Base-by-base conservation (phyloP, 2,888 invertebrate genomes). In the Tetheella fluctuosa region DNA sequence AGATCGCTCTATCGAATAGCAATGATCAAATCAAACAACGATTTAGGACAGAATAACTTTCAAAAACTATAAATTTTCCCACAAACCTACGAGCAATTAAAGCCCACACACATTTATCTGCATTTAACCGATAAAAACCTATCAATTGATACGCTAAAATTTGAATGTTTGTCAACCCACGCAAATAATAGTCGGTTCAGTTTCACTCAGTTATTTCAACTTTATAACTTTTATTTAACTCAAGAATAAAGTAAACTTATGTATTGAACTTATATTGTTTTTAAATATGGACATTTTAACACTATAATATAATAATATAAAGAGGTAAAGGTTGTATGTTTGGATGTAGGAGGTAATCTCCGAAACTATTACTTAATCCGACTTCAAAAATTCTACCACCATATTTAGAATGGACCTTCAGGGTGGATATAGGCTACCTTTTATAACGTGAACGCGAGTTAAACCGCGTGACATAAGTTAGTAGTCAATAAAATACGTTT, bases 11-110 rank as follows among this genome's bases (percentile, higher is more conserved):
- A 54, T 48, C 13, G 42, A 5, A 53, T 28, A 60, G 34, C 39
- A 39, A 39, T 60, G 60, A 61, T 54, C 52, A 61, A 64, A 61
- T 61, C 55, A 28, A 56, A 39, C 12, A 64, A 69, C 48, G 20
- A 77, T 75, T 69, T 74, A 68, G 76, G 71, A 65, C 75, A 75
- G 67, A 73, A 70, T 74, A 67, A 77, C 81, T 84, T 84, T 84
- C 82, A 76, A 80, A 76, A 78, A 64, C 73, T 62, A 80, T 82
- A 78, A 80, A 83, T 77, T 74, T 64, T 54, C 61, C 62, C 62
- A 70, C 71, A 72, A 68, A 63, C 68, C 62, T 48, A 48, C 64
- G 57, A 59, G 70, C 75, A 72, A 76, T 80, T 73, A 73, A 68
- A 65, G 65, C 83, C 80, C 78, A 83, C 83, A 70, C 74, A 64